A percentile compares a stretch with the other conserved stretches of the same genome.
Conservation (phyloP, 2,113 vertebrate genomes). For the Anarhynchus alexandrinus region DNA sequence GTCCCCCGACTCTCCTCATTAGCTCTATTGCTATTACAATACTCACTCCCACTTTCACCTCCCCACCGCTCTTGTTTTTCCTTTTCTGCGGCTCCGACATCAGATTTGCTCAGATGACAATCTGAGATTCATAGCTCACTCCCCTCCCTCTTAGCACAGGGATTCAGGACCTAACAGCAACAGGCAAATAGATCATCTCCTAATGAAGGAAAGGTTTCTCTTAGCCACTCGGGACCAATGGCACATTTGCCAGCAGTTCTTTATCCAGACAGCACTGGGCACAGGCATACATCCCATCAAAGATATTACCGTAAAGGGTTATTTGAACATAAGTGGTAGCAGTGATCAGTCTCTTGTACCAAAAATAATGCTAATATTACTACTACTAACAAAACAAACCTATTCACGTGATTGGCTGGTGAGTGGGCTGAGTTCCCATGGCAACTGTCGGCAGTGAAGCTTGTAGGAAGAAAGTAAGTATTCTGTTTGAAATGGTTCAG, state of each 20-base stretch:
- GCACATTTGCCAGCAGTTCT: background rate
- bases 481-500: conserved; percentile 50
- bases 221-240: background rate
- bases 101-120: background rate
- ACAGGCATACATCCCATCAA: background rate
- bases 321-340: background rate
- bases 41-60: background rate
- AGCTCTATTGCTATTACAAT: background rate
- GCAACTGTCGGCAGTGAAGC: conserved; percentile 27
- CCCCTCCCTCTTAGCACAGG: background rate
- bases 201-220: background rate
- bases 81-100: background rate
- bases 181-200: background rate
- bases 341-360: background rate
- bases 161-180: background rate
- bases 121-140: background rate
- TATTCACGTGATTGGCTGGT: background rate
- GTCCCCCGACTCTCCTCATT: background rate
- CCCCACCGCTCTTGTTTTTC: background rate
- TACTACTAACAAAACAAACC: conserved; percentile 41
- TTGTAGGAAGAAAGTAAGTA: conserved; percentile 39
- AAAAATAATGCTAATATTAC: conserved; percentile 37
- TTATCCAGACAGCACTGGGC: background rate
- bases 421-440: conserved; percentile 63
- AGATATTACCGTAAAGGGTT: background rate